These are phyloP conservation scores for Potorous gilbertii DNA, from an alignment of 2,797 vertebrate species.

Conservation along the genomic window DNA sequence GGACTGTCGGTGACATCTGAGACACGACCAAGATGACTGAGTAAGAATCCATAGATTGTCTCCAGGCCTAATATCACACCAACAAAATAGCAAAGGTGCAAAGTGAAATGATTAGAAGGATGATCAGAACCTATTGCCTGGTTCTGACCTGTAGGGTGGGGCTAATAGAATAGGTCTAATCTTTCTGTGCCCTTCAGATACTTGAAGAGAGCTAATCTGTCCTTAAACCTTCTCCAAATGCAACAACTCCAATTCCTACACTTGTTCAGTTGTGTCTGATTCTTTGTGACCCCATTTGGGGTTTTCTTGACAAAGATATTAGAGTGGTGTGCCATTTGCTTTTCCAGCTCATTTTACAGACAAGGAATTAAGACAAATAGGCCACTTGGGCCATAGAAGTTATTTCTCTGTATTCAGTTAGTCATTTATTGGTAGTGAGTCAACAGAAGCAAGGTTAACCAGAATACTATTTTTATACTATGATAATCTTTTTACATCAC, in stretches of 20 bases:
- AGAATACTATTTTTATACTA: not conserved
- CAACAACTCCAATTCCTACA: not conserved
- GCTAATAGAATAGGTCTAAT: not conserved
- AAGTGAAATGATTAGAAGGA: not conserved
- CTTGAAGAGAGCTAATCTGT: not conserved
- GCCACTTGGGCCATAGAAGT: not conserved
- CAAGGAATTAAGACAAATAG: not conserved
- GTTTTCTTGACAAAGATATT: not conserved
- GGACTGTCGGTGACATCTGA: too few relatives aligned
- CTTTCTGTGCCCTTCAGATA: not conserved
- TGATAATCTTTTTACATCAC: not conserved
- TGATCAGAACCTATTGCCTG: not conserved
- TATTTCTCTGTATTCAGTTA: not conserved
- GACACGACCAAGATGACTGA: not conserved
- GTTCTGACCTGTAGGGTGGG: not conserved
- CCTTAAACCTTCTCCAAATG: not conserved
- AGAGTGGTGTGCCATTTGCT: not conserved
- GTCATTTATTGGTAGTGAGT: not conserved
- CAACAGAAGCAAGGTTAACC: not conserved
- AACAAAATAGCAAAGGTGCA: not conserved
- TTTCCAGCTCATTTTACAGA: not conserved
- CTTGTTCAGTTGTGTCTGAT: not conserved
- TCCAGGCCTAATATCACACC: not conserved
- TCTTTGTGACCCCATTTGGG: not conserved
- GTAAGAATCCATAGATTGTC: not conserved